phyloP scores from a whole-genome alignment of 2,888 invertebrate species.

The Allygus modestus region DNA sequence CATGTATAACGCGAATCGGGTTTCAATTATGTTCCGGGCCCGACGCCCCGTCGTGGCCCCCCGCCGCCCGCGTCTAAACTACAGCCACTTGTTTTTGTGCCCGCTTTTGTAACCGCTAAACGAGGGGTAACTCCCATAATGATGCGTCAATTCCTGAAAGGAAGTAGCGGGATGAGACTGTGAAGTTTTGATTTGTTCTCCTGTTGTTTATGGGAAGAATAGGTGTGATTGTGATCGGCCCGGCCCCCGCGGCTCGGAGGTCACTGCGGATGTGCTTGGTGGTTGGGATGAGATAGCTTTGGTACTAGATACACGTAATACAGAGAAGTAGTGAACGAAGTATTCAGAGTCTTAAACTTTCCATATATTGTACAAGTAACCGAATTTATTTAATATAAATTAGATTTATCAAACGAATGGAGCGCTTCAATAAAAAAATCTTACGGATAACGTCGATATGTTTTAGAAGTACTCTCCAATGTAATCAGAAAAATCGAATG shows the following conservation, averaged over 20 bases:
- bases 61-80: not conserved
- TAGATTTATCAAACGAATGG: too few relatives aligned
- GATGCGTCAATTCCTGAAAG: slow-evolving; percentile 45
- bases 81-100: slow-evolving; percentile 55
- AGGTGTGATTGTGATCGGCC: slow-evolving; percentile 25
- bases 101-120: slow-evolving; percentile 50
- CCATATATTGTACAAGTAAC: too few relatives aligned
- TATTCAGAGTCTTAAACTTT: too few relatives aligned
- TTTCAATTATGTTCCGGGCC: slow-evolving; percentile 25
- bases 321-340: too few relatives aligned
- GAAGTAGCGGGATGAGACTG: slow-evolving; percentile 13
- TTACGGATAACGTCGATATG: too few relatives aligned
- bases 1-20: slow-evolving; percentile 57
- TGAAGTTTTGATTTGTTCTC: slow-evolving; percentile 42
- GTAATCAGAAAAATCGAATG: too few relatives aligned
- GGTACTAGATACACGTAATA: too few relatives aligned
- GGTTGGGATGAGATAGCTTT: too few relatives aligned
- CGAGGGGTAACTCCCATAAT: slow-evolving; percentile 57
- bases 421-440: too few relatives aligned
- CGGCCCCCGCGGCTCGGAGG: not conserved
- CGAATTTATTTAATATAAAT: too few relatives aligned
- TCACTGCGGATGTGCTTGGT: not conserved
- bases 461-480: too few relatives aligned
- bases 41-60: slow-evolving; percentile 16
- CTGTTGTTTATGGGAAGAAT: slow-evolving; percentile 25